Percentiles rank a stretch among this genome's conserved stretches.
Conservation (phyloP, 2,888 invertebrate genomes). For the Epinotia nisella region DNA sequence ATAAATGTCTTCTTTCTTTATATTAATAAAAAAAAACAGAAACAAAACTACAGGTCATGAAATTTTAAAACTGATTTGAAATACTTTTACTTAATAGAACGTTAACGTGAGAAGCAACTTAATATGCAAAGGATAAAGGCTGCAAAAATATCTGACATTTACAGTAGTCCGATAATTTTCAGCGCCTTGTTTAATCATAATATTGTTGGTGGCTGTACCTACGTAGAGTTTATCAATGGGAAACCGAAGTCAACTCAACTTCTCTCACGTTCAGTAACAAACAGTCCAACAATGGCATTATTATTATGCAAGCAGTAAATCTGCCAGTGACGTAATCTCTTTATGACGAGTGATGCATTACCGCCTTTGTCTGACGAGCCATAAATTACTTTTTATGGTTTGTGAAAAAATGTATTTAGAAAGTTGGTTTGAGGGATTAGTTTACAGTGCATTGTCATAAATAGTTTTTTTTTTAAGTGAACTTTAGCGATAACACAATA, state of each 20-base stretch:
- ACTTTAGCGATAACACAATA: not conserved
- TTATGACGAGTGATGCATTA: slow-evolving; percentile 83
- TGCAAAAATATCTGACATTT: too few species aligned
- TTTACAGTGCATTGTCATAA: slow-evolving; percentile 22
- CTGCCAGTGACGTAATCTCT: slow-evolving; percentile 78
- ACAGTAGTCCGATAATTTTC: too few species aligned
- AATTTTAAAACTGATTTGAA: too few species aligned
- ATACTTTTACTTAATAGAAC: too few species aligned
- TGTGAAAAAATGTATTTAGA: slow-evolving; percentile 51
- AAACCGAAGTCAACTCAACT: not conserved
- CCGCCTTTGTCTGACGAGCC: slow-evolving; percentile 69
- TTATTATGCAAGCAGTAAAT: slow-evolving; percentile 71
- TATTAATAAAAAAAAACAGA: too few species aligned
- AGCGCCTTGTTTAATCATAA: too few species aligned
- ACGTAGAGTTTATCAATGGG: too few species aligned
- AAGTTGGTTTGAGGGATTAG: slow-evolving; percentile 25
- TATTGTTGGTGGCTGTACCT: too few species aligned
- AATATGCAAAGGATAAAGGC: too few species aligned
- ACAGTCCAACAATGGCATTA: slow-evolving; percentile 29
- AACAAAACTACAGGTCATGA: too few species aligned
- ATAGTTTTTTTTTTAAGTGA: not conserved
- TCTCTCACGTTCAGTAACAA: slow-evolving; percentile 12
- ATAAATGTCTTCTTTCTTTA: too few species aligned
- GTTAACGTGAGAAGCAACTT: too few species aligned
- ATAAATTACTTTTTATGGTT: slow-evolving; percentile 79